Base-by-base conservation (phyloP, 1,140 invertebrate species). In the Brachionus asplanchnoidis region DNA sequence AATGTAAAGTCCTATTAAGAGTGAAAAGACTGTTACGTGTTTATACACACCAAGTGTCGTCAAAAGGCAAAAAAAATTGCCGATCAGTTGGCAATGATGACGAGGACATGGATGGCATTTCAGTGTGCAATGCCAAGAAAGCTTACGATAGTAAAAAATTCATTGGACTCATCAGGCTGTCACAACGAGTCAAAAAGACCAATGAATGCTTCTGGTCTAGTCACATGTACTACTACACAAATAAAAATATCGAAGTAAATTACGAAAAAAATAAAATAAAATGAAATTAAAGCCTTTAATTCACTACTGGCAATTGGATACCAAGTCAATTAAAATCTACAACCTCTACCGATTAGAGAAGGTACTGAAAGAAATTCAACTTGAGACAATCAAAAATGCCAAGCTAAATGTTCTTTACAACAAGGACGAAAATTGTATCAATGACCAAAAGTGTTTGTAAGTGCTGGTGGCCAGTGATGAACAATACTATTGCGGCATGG, bases 261-360 rank as follows among this genome's bases (percentile, higher is more conserved):
- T 28, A 0, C 44, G 12, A 23, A 80, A 42, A 42, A 11, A 32
- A 5, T 40, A 20, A 17, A 36, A 46, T 17, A 2, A 3, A 28
- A 28, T 28, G 8, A 23, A 78, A 78, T 36, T 9, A 40, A 75
- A 80, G 79, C 53, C 40, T 9, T 28, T 82, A 9, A 82, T 56
- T 17, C 79, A 82, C 14, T 82, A 82, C 44, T 82, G 79, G 79
- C 56, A 82, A 82, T 82, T 82, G 53, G 79, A 82, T 14, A 65
- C 79, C 4, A 60, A 82, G 40, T 60, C 79, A 82, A 82, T 82
- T 17, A 65, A 20, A 23, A 82, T 82, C 12, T 82, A 65, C 23
- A 44, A 36, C 42, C 44, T 53, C n/a, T 82, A 82, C 28, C 36
- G 65, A n/a, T 68, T 65, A 17, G 79, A 82, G 20, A 68, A 82